Base-by-base conservation (phyloP, 2,797 vertebrate species). In the Chiroxiphia lanceolata region DNA sequence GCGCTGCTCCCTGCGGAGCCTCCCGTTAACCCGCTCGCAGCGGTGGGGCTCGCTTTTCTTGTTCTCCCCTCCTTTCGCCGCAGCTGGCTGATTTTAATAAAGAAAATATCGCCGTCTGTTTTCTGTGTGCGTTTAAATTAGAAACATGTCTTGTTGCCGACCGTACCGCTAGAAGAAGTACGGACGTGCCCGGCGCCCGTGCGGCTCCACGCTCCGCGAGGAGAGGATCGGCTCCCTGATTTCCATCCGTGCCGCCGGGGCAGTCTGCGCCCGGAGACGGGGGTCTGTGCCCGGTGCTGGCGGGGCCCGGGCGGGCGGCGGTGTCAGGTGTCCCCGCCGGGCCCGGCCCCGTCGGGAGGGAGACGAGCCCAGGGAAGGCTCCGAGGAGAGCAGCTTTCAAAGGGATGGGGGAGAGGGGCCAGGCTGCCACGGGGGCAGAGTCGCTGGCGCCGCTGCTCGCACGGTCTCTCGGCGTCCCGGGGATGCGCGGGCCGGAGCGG, bases 91-190 rank as follows among this genome's bases (percentile, higher is more conserved):
- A 91, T 83, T 89, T 85, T 89, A 96, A 90, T 91, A 90, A 95
- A 95, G 89, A 78, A 92, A 94, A 77, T 44, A 51, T 53, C 64
- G 56, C 68, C 72, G 92, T 91, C 85, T 93, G 95, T 70, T 93
- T 91, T 51, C 84, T 75, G 51, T 68, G 64, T 44, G 91, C 72
- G 4, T 85, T 94, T 95, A 93, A 92, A 96, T 96, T 89, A 83
- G 90, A 89, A 92, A 54, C 95, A 85, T 60, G 79, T 33, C 60
- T 51, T 21, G 56, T 31, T 34, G 71, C 47, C 47, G 82, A 18
- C 63, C 75, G 29, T 87, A 44, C 25, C 57, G 2, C 60, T 77
- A 83, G 25, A 59, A 76, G 85, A 68, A 93, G 75, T 68, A 53
- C 5, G 71, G 77, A 23, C 33, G 44, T 54, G 56, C 44, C 57